Evolutionary conservation across 1,140 invertebrate species (phyloP).

Genomic region (Tribolium castaneum): DNA sequence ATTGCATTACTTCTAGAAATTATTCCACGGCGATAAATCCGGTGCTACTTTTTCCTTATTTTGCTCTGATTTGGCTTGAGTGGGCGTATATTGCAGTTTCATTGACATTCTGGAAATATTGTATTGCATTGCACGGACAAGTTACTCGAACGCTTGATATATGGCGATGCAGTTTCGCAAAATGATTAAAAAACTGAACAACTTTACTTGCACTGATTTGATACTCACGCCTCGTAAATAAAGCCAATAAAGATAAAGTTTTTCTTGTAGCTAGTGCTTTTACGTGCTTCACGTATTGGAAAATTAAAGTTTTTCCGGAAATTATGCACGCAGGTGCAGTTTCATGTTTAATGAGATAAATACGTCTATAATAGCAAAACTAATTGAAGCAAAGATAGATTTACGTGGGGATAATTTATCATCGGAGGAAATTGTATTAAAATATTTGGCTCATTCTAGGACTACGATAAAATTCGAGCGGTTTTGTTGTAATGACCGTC

Average conservation of each 20-base stretch:
- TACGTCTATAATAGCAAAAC: background rate
- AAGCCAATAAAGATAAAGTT: background rate
- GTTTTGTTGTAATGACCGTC: background rate
- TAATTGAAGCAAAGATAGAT: background rate
- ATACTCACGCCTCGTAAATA: background rate
- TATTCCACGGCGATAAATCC: background rate
- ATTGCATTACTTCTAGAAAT: background rate
- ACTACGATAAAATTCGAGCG: background rate
- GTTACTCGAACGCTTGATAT: too few relatives aligned
- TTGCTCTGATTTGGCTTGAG: background rate
- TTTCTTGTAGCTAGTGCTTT: background rate
- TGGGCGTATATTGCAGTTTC: background rate
- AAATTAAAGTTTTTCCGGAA: background rate
- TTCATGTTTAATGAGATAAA: background rate
- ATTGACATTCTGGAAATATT: constrained; percentile 22
- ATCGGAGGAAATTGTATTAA: constrained; percentile 12
- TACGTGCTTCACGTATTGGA: background rate
- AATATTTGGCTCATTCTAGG: background rate
- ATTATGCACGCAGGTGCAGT: constrained; percentile 1
- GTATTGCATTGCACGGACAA: too few relatives aligned
- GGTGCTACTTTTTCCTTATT: background rate
- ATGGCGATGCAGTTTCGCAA: too few relatives aligned
- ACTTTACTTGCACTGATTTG: too few relatives aligned
- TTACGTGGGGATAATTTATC: constrained; percentile 4
- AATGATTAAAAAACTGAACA: too few relatives aligned